phyloP scores from a whole-genome alignment of 2,888 invertebrate genomes.

The Zygaena filipendulae region DNA sequence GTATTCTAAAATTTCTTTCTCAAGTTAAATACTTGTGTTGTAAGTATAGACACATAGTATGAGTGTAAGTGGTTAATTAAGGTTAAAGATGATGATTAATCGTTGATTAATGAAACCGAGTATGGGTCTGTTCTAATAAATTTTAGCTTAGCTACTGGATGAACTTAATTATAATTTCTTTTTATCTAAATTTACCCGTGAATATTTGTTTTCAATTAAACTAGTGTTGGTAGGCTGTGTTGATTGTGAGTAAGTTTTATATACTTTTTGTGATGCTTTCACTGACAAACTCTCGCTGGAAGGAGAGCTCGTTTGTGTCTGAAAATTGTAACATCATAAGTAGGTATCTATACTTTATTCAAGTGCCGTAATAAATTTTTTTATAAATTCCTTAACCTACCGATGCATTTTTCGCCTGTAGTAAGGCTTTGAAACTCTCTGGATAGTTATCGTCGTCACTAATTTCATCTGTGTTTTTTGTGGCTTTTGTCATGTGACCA shows the following conservation, averaged over 20 bases:
- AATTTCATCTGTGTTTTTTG: conserved; percentile 54
- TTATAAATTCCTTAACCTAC: conserved; percentile 29
- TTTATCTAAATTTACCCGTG: conserved; percentile 54
- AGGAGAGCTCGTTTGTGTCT: conserved; percentile 58
- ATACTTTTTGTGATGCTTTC: conserved; percentile 62
- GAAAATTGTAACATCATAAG: no score
- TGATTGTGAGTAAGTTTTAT: conserved; percentile 47
- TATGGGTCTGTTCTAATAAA: no score
- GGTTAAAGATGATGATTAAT: no score
- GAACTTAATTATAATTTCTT: no score
- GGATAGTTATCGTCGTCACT: conserved; percentile 74
- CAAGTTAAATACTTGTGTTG: no score
- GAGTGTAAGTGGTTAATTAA: no score
- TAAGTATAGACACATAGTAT: no score
- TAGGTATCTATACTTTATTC: no score
- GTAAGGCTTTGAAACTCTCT: conserved; percentile 72
- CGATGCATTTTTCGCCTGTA: conserved; percentile 69
- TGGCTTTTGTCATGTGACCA: conserved; percentile 22
- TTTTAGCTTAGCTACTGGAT: no score
- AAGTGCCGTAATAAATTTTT: conserved; percentile 1
- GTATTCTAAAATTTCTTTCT: no score
- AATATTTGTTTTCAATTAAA: conserved; percentile 41
- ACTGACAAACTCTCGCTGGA: conserved; percentile 56
- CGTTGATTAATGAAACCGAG: no score
- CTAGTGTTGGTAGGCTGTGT: conserved; percentile 44